These are phyloP conservation scores for Aradophagus sp. DNA, from an alignment of 1,140 invertebrate species.

Conservation along the genomic window DNA sequence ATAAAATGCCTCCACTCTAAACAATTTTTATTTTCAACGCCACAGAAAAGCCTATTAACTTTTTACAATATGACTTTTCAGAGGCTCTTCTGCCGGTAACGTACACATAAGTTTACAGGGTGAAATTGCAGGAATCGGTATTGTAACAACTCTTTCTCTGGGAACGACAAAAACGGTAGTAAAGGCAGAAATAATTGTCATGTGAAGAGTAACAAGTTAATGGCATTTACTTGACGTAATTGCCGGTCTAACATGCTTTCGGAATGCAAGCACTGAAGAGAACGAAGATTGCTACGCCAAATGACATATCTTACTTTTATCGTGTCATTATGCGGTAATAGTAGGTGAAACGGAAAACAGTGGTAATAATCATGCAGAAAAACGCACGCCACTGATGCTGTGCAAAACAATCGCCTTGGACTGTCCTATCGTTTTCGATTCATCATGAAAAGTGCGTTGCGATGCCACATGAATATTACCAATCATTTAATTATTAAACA, in stretches of 20 bases:
- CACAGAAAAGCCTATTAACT: conserved; percentile 18
- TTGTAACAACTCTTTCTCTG: not conserved
- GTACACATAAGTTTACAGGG: conserved; percentile 11
- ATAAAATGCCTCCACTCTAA: not conserved
- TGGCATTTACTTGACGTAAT: conserved; percentile 46
- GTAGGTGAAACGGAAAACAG: conserved; percentile 35
- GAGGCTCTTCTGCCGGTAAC: conserved; percentile 4
- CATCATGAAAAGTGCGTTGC: conserved; percentile 28
- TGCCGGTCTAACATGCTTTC: conserved; percentile 25
- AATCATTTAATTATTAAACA: conserved; percentile 19
- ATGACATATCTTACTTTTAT: conserved; percentile 44
- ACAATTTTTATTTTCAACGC: conserved; percentile 2
- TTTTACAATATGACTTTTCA: conserved; percentile 6
- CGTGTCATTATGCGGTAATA: conserved; percentile 42
- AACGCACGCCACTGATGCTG: conserved; percentile 16
- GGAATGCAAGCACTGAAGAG: conserved; percentile 17
- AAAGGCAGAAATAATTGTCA: conserved; percentile 31
- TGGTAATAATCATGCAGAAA: conserved; percentile 26
- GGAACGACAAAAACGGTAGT: conserved; percentile 26
- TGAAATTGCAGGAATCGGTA: conserved; percentile 2
- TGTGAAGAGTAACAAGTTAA: conserved; percentile 35
- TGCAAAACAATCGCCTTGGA: conserved; percentile 20
- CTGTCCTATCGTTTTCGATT: conserved; percentile 24
- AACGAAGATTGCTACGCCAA: conserved; percentile 42
- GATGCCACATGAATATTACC: conserved; percentile 1